Conservation (phyloP, 2,113 vertebrate species). For the Oenanthe oenanthe region DNA sequence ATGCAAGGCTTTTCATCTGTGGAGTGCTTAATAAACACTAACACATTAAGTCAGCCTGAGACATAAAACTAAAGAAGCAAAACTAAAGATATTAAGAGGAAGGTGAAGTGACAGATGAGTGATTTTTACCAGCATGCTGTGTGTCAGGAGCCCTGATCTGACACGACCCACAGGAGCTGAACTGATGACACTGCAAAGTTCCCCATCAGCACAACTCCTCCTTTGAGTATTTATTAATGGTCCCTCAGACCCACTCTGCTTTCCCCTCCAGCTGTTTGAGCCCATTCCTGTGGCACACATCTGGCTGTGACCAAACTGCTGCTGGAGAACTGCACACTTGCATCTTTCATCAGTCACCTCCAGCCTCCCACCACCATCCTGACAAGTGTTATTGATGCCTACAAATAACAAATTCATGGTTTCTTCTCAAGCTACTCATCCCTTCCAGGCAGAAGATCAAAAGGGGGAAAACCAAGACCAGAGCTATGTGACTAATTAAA, state of each 20-base stretch:
- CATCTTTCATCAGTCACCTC: neutral
- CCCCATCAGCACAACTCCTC: neutral
- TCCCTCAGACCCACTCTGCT: neutral
- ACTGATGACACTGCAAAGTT: neutral
- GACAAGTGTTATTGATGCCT: rapidly evolving
- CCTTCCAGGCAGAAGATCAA: neutral
- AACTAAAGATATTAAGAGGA: constrained; percentile 8
- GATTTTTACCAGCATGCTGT: neutral
- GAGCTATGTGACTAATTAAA: neutral
- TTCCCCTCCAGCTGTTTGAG: neutral
- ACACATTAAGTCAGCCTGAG: neutral
- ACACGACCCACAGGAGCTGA: neutral
- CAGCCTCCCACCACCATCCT: neutral
- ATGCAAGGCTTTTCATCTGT: neutral
- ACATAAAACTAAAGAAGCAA: constrained; percentile 49
- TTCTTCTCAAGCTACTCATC: neutral
- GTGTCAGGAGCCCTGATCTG: neutral
- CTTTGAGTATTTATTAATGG: neutral
- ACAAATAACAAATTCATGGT: neutral
- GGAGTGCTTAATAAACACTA: neutral
- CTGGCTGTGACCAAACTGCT: neutral
- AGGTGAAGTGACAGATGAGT: neutral
- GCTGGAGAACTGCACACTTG: neutral
- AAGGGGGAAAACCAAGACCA: neutral
- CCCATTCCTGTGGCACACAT: neutral